Base-by-base conservation (phyloP, 2,797 vertebrate genomes). In the Sciurus carolinensis region DNA sequence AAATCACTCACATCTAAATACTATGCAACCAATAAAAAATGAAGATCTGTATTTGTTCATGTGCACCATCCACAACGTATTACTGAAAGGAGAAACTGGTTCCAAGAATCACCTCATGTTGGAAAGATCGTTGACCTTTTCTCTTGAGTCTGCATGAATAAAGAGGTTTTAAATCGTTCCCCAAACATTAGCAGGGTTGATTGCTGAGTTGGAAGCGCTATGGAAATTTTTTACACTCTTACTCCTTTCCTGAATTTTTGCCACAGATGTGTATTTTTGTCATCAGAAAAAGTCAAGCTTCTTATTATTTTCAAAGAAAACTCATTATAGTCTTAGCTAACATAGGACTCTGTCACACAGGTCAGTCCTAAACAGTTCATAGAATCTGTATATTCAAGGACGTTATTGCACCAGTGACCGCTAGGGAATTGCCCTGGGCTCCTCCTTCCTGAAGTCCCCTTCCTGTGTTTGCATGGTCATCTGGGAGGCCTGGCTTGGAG, bases 241-340 rank as follows among this genome's bases (percentile, higher is more conserved):
- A 87, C 79, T 69, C 36, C 22, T 95, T 95, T 89, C 33, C 28
- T 89, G 33, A 89, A 14, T 83, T 85, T 86, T 95, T 85, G 66
- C 2, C 15, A 75, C 24, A 69, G 50, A 7, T 13, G 5, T 36
- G 52, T 82, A 86, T 50, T 52, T 88, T 88, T 93, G 69, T 30
- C 71, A 72, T 66, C 10, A 72, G 39, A 86, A 93, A 57, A 79
- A 77, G 17, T 26, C 28, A 44, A 66, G 8, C 85, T 62, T 36
- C 62, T 91, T 52, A 87, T 77, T 89, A 69, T 44, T 92, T 95
- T 87, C 17, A 79, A 69, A 86, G 86, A 54, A 42, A 73, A 67
- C 13, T 39, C 66, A 59, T 71, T 59, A 72, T 39, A 83, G 62
- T 30, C 39, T 90, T 69, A 88, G 50, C 17, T 95, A n/a, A 81